phyloP scores from a whole-genome alignment of 2,888 invertebrate species.

The Eupelmus urozonus region DNA sequence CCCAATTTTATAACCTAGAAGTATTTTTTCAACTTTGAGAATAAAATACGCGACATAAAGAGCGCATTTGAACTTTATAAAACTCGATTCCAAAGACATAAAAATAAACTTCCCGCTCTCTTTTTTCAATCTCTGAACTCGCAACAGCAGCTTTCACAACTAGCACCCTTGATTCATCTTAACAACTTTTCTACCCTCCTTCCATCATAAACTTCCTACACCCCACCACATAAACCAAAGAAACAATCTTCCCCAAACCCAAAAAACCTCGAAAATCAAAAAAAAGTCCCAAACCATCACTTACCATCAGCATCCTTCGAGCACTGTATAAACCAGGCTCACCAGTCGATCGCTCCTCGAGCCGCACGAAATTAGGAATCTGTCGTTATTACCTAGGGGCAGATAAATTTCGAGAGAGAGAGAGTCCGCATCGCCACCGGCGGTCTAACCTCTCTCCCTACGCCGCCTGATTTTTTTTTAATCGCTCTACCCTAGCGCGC shows the following conservation, averaged over 20 bases:
- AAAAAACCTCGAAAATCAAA: conserved; percentile 1
- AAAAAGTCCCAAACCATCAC: neutral
- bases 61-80: too few relatives aligned
- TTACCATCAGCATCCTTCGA: neutral
- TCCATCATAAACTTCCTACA: too few relatives aligned
- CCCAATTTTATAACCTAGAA: too few relatives aligned
- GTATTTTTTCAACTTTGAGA: too few relatives aligned
- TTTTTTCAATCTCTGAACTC: neutral
- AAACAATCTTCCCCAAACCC: neutral
- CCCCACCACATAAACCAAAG: conserved; percentile 17
- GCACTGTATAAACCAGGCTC: neutral
- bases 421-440: conserved; percentile 33
- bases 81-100: too few relatives aligned
- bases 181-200: too few relatives aligned
- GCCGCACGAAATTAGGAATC: conserved; percentile 53
- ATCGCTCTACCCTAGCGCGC: conserved; percentile 40
- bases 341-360: neutral
- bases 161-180: neutral
- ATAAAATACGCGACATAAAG: too few relatives aligned
- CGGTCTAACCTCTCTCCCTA: conserved; percentile 42
- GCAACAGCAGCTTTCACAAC: neutral
- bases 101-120: conserved; percentile 4
- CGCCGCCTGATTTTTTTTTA: conserved; percentile 52
- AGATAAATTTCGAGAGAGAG: conserved; percentile 50
- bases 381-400: conserved; percentile 59